These are phyloP conservation scores for Pilophorus perplexus DNA, from an alignment of 2,888 invertebrate species.

Conservation along the genomic window DNA sequence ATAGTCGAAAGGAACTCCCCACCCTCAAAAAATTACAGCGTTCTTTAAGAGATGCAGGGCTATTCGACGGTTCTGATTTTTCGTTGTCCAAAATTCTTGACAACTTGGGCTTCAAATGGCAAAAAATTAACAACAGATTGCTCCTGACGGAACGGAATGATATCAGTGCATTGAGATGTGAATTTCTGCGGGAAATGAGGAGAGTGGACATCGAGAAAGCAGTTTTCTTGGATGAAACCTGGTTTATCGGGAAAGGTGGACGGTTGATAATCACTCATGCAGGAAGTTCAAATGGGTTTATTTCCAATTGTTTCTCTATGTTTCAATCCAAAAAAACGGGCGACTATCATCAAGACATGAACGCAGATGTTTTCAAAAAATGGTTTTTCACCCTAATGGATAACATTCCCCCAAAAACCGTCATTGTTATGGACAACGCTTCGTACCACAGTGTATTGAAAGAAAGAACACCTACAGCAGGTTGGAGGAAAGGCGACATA, in stretches of 20 bases:
- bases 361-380: not conserved
- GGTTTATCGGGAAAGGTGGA: not conserved
- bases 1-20: conserved; percentile 4
- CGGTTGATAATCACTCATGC: conserved; percentile 10
- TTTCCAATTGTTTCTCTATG: not conserved
- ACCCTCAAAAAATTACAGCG: not conserved
- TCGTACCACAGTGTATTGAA: not conserved
- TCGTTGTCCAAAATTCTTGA: not conserved
- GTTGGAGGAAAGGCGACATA: not conserved
- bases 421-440: conserved; percentile 5
- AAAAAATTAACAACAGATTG: conserved; percentile 13
- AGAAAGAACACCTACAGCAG: not conserved
- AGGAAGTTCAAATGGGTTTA: not conserved
- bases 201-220: not conserved
- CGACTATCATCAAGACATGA: conserved; percentile 1
- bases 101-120: not conserved
- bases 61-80: not conserved
- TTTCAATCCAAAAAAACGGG: not conserved
- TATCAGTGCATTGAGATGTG: not conserved
- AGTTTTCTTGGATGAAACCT: conserved; percentile 7
- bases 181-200: conserved; percentile 3
- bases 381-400: not conserved
- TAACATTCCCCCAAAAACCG: not conserved
- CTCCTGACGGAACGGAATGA: conserved; percentile 9
- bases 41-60: not conserved